Conservation (phyloP, 2,888 invertebrate species). For the Ochropleura leucogaster region DNA sequence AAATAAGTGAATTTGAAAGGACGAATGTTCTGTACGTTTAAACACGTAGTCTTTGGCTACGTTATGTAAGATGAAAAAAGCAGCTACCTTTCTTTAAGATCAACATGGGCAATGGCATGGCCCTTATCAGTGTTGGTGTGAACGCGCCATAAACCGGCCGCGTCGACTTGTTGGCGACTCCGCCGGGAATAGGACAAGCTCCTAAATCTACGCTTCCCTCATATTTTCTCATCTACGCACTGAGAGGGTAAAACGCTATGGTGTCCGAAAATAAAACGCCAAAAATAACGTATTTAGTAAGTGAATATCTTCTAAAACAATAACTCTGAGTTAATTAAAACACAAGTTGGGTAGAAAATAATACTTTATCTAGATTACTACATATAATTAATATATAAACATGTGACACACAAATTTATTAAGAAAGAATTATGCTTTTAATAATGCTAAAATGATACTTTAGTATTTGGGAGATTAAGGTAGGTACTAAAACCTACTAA, state of each 20-base stretch:
- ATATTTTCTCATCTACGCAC: conserved; percentile 59
- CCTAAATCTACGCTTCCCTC: conserved; percentile 51
- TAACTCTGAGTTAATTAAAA: neutral
- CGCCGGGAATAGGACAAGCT: conserved; percentile 48
- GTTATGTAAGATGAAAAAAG: neutral
- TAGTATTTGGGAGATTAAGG: conserved; percentile 1
- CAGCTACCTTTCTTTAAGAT: neutral
- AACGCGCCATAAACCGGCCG: conserved; percentile 51
- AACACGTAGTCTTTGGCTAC: neutral
- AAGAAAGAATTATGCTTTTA: conserved; percentile 23
- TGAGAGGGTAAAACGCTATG: conserved; percentile 10
- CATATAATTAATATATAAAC: conserved; percentile 1
- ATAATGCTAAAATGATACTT: conserved; percentile 1
- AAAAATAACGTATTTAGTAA: neutral
- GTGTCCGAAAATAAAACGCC: neutral
- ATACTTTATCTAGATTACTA: neutral
- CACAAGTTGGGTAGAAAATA: neutral
- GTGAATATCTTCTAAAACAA: neutral
- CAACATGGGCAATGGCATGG: conserved; percentile 45
- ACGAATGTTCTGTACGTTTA: neutral
- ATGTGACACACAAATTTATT: neutral
- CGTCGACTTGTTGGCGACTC: conserved; percentile 56
- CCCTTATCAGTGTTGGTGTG: conserved; percentile 51
- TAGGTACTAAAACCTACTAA: conserved; percentile 12
- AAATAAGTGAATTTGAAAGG: neutral